Conservation (phyloP, 2,797 vertebrate species). For the Phrynocephalus forsythii region DNA sequence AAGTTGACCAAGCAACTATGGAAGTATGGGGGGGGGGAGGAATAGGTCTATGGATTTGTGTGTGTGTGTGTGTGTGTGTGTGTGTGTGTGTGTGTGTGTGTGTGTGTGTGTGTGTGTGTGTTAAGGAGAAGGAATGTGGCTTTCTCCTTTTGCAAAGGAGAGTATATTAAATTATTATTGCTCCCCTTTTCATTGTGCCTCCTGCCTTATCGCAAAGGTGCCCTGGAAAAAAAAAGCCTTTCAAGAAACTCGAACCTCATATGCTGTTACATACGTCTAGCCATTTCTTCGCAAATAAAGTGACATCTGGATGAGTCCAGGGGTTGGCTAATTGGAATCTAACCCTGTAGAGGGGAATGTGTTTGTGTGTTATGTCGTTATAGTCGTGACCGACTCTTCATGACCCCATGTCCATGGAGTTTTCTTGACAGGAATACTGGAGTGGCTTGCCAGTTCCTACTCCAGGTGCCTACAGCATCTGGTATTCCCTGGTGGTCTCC, state of each 20-base stretch:
- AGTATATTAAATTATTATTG: background rate
- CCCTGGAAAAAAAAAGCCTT: too few species aligned
- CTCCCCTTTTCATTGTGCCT: background rate
- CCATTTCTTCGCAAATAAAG: background rate
- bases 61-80: too few species aligned
- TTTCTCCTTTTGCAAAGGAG: background rate
- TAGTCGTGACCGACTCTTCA: too few species aligned
- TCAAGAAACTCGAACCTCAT: background rate
- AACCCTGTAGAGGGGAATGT: background rate
- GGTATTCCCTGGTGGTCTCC: too few species aligned
- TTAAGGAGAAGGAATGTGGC: background rate
- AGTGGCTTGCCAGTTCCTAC: too few species aligned
- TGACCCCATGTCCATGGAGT: too few species aligned
- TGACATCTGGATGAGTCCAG: background rate
- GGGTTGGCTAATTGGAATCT: background rate
- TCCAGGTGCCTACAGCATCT: too few species aligned
- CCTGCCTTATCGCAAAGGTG: background rate
- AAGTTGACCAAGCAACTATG: too few species aligned
- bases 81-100: too few species aligned
- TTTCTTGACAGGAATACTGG: too few species aligned
- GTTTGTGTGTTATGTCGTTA: too few species aligned
- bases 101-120: too few species aligned
- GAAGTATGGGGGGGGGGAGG: background rate
- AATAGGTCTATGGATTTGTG: background rate
- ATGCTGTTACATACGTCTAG: background rate